Evolutionary conservation across 1,140 invertebrate species (phyloP), one percentile per base, ranked within the genome.

Genomic region (Drosophila ananassae): DNA sequence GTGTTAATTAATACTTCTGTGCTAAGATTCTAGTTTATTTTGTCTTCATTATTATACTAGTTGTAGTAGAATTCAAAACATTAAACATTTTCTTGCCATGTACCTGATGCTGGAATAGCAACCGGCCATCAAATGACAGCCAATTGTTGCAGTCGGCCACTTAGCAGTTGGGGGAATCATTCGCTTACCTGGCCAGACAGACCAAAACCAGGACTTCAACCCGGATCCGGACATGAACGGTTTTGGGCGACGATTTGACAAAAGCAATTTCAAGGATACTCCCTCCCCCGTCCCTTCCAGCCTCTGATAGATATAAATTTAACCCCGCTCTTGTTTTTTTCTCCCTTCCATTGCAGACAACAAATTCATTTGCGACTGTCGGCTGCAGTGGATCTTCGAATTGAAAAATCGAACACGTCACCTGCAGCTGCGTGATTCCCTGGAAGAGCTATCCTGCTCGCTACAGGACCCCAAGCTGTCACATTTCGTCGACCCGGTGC

Each of bases 301-400:
- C 41, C 41, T 21, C n/a, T 44, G 13, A 0, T 5, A 41, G 47
- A 44, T 34, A 52, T 68, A 58, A 57, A 58, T 61, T 37, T 76
- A 58, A 76, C 47, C 59, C 61, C 39, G 24, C n/a, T 34, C 37
- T 32, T 22, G n/a, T 60, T 48, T 48, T 54, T 58, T 56, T 41
- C 63, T 46, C 66, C 24, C 58, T 21, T 48, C 51, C 41, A 74
- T 93, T 93, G 60, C 94, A 96, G 96, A 95, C 82, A 96, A 96
- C 92, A 94, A 94, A 90, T 95, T 97, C 92, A 93, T 94, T 64
- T 97, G 96, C 92, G 95, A 96, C 93, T 96, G 95, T 90, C 94
- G 95, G 66, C 92, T 96, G 61, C 93, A 94, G 55, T 97, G 96
- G 96, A 95, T 96, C 92, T 95, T 95, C 91, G 92, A 93, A 37